Conservation (phyloP, 1,140 invertebrate species). For the Saxidomus purpurata region DNA sequence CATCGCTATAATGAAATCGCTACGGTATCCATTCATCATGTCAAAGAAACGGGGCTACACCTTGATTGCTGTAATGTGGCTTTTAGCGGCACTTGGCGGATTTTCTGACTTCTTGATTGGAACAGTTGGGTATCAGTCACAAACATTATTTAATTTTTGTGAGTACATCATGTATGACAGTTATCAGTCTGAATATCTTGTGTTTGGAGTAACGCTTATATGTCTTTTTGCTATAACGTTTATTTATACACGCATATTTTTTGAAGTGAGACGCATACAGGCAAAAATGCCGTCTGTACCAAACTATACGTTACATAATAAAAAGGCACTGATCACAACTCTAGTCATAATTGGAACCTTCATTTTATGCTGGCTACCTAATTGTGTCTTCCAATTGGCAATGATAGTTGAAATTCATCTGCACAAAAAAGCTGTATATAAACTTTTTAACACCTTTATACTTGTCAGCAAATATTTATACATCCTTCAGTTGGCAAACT, state of each 20-base stretch:
- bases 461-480: constrained; percentile 79
- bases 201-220: constrained; percentile 84
- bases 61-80: constrained; percentile 90
- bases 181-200: constrained; percentile 80
- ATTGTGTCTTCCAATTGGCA: constrained; percentile 85
- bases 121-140: constrained; percentile 71
- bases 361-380: constrained; percentile 90
- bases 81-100: constrained; percentile 87
- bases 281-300: constrained; percentile 32
- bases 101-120: constrained; percentile 86
- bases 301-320: constrained; percentile 84
- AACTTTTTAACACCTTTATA: constrained; percentile 64
- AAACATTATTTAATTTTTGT: constrained; percentile 80
- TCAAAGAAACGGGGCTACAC: constrained; percentile 89
- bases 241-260: constrained; percentile 77
- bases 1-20: constrained; percentile 94
- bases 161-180: constrained; percentile 86
- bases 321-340: constrained; percentile 90
- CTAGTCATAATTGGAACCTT: constrained; percentile 91
- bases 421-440: constrained; percentile 53
- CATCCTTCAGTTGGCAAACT: constrained; percentile 89
- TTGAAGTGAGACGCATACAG: constrained; percentile 72
- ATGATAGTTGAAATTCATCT: constrained; percentile 72
- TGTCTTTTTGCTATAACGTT: constrained; percentile 84
- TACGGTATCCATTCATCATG: constrained; percentile 92